Evolutionary conservation across 1,140 invertebrate genomes (phyloP).

Genomic region (Drosophila athabasca): DNA sequence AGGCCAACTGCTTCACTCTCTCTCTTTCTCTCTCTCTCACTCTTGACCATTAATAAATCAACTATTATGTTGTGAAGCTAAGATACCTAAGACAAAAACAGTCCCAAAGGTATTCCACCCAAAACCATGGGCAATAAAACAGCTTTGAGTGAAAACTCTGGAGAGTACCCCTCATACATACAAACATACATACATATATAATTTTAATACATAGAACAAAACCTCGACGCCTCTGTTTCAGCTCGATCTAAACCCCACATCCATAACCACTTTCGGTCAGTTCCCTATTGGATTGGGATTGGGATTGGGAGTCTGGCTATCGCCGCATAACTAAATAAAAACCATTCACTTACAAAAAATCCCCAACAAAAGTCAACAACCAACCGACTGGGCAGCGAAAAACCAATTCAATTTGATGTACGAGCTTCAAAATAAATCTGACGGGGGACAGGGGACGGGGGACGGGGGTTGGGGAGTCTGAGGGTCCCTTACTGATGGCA

Average conservation of each 20-base stretch:
- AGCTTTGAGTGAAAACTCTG: too few relatives aligned
- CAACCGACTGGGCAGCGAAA: conserved; percentile 47
- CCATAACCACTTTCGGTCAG: conserved; percentile 15
- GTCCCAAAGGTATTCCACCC: too few relatives aligned
- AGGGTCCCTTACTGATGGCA: not conserved
- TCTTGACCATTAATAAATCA: not conserved
- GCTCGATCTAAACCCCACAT: not conserved
- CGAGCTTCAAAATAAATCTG: conserved; percentile 53
- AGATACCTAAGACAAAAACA: not conserved
- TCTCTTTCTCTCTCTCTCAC: too few relatives aligned
- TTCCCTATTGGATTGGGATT: conserved; percentile 61
- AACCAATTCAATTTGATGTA: conserved; percentile 63
- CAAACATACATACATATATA: too few relatives aligned
- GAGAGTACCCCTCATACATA: too few relatives aligned
- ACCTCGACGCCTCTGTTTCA: too few relatives aligned
- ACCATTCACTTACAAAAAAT: conserved; percentile 66
- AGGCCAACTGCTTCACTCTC: too few relatives aligned
- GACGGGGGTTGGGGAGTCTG: not conserved
- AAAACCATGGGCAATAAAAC: too few relatives aligned
- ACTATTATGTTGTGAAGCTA: not conserved
- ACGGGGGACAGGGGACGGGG: not conserved
- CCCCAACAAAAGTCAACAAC: conserved; percentile 37
- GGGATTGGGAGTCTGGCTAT: conserved; percentile 46
- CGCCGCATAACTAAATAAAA: conserved; percentile 67
- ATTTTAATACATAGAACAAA: too few relatives aligned